Evolutionary conservation across 2,797 vertebrate species (phyloP), one percentile per base, ranked within the genome.

Genomic region (Prunella strophiata): DNA sequence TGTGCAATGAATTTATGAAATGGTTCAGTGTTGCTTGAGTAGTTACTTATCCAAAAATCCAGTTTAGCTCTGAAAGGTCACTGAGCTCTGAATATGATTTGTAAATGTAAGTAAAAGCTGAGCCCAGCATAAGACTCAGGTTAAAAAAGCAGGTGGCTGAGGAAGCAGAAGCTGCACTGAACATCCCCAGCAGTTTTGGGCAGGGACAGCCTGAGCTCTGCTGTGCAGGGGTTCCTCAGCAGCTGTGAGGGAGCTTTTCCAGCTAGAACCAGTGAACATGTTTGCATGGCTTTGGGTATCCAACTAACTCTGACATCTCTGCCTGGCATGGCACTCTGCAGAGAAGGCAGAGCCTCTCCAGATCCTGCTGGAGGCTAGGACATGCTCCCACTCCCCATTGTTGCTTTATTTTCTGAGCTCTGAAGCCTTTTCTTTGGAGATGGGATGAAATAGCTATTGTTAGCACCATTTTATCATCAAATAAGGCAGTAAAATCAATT

Each of bases 1-100:
- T 87, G 67, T 75, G 19, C 59, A 62, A 13, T 73, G 74, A 55
- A 70, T 83, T 89, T 71, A 57, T 73, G 4, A 91, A 87, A 58
- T 87, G 29, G 27, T 73, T 91, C 51, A 29, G 34, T 59, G 27
- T 55, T 87, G 51, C 77, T 79, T 70, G 58, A 76, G 43, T 48
- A 88, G 80, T 68, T 88, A 82, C 22, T 93, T 90, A 85, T 22
- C 50, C 7, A 54, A 58, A 85, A 85, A 66, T 32, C 0, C 26
- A 71, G 70, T 58, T 92, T 63, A 62, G 26, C 40, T 92, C 18
- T 81, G 40, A 79, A 93, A 95, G 74, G 81, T 92, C 81, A 76
- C 59, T 57, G 45, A 79, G 51, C 67, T 93, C 77, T 63, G 52
- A 74, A 57, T 67, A 73, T 55, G 11, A 5, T 48, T 78, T 82